Evolutionary conservation across 2,888 invertebrate genomes (phyloP).

Genomic region (Mythimna loreyi): DNA sequence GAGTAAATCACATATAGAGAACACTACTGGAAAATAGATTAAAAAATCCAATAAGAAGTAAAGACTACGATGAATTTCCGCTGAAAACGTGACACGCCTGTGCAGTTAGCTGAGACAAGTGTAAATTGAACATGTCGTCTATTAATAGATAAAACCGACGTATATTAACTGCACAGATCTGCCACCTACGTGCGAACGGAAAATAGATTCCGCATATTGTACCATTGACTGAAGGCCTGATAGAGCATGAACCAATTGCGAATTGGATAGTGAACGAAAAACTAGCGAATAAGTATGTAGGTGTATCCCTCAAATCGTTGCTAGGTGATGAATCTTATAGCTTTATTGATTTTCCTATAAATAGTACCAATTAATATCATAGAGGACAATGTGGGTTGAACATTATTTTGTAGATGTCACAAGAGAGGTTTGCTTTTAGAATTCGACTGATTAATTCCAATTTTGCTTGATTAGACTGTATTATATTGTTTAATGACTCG

Average conservation of each 20-base stretch:
- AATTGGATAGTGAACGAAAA: not conserved
- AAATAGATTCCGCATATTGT: constrained; percentile 21
- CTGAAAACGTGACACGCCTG: constrained; percentile 16
- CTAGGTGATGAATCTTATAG: not conserved
- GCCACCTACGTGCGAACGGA: constrained; percentile 29
- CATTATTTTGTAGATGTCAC: not conserved
- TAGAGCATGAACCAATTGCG: not conserved
- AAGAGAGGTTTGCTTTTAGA: not conserved
- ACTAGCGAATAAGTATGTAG: not conserved
- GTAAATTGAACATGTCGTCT: constrained; percentile 33
- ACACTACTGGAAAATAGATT: constrained; percentile 1
- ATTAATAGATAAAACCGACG: constrained; percentile 36
- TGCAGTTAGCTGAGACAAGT: constrained; percentile 38
- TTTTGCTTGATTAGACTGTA: too few species aligned
- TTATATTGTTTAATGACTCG: not conserved
- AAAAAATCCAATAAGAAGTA: constrained; percentile 2
- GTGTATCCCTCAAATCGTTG: not conserved
- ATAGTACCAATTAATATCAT: constrained; percentile 13
- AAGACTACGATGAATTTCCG: not conserved
- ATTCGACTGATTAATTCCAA: not conserved
- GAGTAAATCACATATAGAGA: not conserved
- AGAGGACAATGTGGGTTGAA: constrained; percentile 6
- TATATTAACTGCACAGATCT: constrained; percentile 22
- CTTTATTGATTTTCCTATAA: constrained; percentile 33
- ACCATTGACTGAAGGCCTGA: constrained; percentile 12